Percentiles rank a stretch among this genome's conserved stretches.
Conservation (phyloP, 53 echinoderm and acorn worm genomes). For the Henricia sp. region DNA sequence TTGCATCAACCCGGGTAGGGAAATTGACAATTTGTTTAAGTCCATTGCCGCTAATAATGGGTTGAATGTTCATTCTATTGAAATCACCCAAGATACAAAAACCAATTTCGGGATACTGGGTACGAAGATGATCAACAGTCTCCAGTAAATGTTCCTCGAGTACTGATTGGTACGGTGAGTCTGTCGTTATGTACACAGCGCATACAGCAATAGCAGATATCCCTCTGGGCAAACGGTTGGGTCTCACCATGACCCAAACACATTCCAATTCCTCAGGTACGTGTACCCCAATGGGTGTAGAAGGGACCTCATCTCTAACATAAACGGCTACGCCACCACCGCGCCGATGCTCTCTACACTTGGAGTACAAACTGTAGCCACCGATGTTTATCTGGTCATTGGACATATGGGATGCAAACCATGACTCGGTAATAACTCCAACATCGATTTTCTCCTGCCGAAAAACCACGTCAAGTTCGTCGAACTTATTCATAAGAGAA, state of each 20-base stretch:
- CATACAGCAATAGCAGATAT: conserved; percentile 26
- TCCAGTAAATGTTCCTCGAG: not conserved
- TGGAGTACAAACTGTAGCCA: no score
- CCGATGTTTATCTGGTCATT: no score
- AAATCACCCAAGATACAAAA: conserved; percentile 29
- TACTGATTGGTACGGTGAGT: not conserved
- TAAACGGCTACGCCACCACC: no score
- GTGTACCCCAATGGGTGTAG: no score
- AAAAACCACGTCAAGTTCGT: no score
- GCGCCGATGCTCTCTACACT: no score
- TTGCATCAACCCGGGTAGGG: not conserved
- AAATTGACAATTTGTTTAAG: not conserved
- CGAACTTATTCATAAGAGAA: no score
- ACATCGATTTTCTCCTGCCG: no score
- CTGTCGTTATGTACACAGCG: conserved; percentile 21
- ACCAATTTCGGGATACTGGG: not conserved
- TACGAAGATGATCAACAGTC: conserved; percentile 6
- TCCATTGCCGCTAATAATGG: not conserved
- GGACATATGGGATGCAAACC: no score
- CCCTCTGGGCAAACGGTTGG: not conserved
- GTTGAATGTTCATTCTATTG: conserved; percentile 16
- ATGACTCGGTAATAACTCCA: no score
- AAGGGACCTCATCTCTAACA: no score
- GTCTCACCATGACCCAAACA: conserved; percentile 7
- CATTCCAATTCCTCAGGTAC: conserved; percentile 8